Base-by-base conservation (phyloP, 2,888 invertebrate species). In the Sylvicola cinctus region DNA sequence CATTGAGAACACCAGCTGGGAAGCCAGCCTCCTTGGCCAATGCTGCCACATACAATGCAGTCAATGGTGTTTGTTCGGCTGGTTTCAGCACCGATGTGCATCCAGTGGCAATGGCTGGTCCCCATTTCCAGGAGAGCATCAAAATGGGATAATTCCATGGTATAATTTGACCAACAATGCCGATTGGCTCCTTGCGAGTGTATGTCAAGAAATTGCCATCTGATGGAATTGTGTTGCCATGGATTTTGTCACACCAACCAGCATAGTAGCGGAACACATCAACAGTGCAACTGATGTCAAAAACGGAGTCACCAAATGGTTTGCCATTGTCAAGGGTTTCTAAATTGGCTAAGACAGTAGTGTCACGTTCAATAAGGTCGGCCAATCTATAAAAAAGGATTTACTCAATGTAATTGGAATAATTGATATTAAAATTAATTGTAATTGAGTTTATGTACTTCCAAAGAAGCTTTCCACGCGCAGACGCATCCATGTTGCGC, bases 211-310 rank as follows among this genome's bases (percentile, higher is more conserved):
- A 60, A 7, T 56, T 50, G 4, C 72, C 75, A 50, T 68, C 71
- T 62, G 73, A 60, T n/a, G 85, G 85, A 42, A 87, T 76, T 2
- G 81, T 83, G 43, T 75, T 72, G 13, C 88, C 88, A 46, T 77
- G 74, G 46, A 78, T 75, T 59, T 90, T 88, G 52, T 88, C 87
- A 32, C 78, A 73, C 72, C 74, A 84, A 17, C 87, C 85, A 37
- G 84, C 85, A 53, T 77, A 80, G 47, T 81, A 81, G 38, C 66
- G 61, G 14, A 72, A 48, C 2, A 60, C 58, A 36, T 57, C 55
- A 14, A 62, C 49, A n/a, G 64, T 58, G 34, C 52, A 58, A 29
- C 54, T 44, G 12, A 71, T 57, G 46, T 72, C 70, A 12, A 56
- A 54, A 8, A 59, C 39, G 1, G 76, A 62, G 44, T 64, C 63